Base-by-base conservation (phyloP, 2,113 vertebrate species). In the Eupsittula cactorum region DNA sequence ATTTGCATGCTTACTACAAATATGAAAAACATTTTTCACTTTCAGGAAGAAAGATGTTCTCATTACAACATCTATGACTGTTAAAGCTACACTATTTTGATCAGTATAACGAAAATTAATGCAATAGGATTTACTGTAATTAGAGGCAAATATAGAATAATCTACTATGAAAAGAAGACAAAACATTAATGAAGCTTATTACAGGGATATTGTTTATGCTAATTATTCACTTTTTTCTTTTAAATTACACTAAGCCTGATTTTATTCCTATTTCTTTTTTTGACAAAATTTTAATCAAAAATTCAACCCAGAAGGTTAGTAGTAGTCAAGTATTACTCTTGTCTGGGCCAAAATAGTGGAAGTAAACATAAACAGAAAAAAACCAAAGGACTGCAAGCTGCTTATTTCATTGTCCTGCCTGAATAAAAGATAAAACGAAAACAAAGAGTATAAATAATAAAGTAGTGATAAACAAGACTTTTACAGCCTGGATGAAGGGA, bases 91-190 rank as follows among this genome's bases (percentile, higher is more conserved):
- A 79, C 69, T 88, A 28, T 84, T 95, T 94, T 94, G 96, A 96
- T 96, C 91, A 74, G 44, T 64, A 95, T 89, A 93, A 96, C 82
- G 73, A 80, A 96, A 93, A 91, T 93, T 70, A 86, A 92, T 93
- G 69, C 95, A 97, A 96, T 89, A 95, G 92, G 96, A 96, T 97
- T 97, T 97, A 70, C 90, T 95, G 73, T 94, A 80, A 82, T 96
- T 97, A 93, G 79, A 87, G 86, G 77, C 86, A 94, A 95, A n/a
- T 82, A 77, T 81, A 91, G 84, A 94, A 76, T 88, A 82, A 91
- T 91, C 92, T 92, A 20, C 74, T 91, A 50, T 90, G 76, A 95
- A 95, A 91, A 92, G 74, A 93, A 83, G 13, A 91, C 49, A 62
- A 82, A 90, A 88, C 75, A 65, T 84, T 79, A 59, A 41, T 84